phyloP scores from a whole-genome alignment of 2,113 vertebrate species.

The Panthera uncia region DNA sequence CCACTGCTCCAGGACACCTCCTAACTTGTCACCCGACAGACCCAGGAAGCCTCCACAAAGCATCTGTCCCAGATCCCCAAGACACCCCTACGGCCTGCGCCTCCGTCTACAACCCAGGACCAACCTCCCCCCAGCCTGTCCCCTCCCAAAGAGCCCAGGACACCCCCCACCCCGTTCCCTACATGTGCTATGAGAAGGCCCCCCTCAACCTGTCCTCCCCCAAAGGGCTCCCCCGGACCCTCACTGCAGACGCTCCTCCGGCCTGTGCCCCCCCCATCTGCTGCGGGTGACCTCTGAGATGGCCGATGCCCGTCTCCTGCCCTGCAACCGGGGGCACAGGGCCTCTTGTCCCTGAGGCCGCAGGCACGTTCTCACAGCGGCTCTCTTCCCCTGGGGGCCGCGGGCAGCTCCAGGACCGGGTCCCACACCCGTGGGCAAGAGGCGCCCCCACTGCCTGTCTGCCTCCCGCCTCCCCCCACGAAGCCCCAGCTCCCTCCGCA shows the following conservation, averaged over 20 bases:
- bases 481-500: neutral
- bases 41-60: neutral
- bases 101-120: neutral
- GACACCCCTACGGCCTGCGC: neutral
- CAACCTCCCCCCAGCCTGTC: constrained; percentile 22
- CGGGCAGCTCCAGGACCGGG: neutral
- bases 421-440: rapidly evolving
- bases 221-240: neutral
- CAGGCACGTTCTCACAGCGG: neutral
- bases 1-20: neutral
- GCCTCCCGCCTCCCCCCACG: neutral
- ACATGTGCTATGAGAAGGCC: neutral
- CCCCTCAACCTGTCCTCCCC: constrained; percentile 36
- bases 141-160: constrained; percentile 63
- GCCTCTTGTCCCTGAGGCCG: neutral
- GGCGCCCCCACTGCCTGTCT: neutral
- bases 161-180: neutral
- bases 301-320: neutral
- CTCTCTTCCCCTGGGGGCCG: neutral
- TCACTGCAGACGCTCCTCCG: neutral
- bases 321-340: neutral
- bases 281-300: neutral
- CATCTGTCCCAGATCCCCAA: neutral
- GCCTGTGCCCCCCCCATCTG: neutral
- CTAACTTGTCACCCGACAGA: neutral